Evolutionary conservation across 2,113 vertebrate genomes (phyloP), one percentile per base, ranked within the genome.

Genomic region (Pluvialis apricaria): DNA sequence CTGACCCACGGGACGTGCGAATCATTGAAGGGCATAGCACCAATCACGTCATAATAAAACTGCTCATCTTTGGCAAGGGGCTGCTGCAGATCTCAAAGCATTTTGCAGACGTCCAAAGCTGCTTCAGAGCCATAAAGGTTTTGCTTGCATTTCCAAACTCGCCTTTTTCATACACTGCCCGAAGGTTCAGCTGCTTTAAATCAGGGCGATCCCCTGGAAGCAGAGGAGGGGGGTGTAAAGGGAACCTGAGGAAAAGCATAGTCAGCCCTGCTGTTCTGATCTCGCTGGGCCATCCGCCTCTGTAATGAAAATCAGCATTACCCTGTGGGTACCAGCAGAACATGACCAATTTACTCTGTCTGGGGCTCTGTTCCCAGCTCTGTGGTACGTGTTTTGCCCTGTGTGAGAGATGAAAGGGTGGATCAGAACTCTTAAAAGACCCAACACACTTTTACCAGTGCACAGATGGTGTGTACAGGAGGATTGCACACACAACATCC

Each of bases 281-380:
- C 86, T 80, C 1, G 0, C 82, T 13, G 83, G 83, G 80, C 83
- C 68, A 44, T 34, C 61, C 16, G 1, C 45, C 90, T 69, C 92
- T 70, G 64, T 10, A 29, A 61, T 65, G 87, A 80, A 58, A 92
- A 73, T 73, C 93, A 83, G 93, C 96, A 58, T 91, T 47, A 31
- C 52, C 73, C 91, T 13, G 31, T 38, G 81, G 83, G 10, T 7
- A 6, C 16, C 14, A 5, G 54, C 8, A 11, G 80, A 84, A 79
- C 47, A 47, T 2, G 7, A 62, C 7, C 88, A 36, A 36, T 93
- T 86, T 73, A 4, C 68, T 25, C 90, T 58, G 66, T 24, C 91
- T 90, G 92, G 66, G 58, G 91, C 83, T 80, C 95, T 45, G 54
- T 16, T 81, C 91, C 58, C 86, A 70, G 61, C 81, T 72, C 78